Evolutionary conservation across 2,113 vertebrate species (phyloP), one percentile per base, ranked within the genome.

Genomic region (Cryptomyrus ogoouensis): DNA sequence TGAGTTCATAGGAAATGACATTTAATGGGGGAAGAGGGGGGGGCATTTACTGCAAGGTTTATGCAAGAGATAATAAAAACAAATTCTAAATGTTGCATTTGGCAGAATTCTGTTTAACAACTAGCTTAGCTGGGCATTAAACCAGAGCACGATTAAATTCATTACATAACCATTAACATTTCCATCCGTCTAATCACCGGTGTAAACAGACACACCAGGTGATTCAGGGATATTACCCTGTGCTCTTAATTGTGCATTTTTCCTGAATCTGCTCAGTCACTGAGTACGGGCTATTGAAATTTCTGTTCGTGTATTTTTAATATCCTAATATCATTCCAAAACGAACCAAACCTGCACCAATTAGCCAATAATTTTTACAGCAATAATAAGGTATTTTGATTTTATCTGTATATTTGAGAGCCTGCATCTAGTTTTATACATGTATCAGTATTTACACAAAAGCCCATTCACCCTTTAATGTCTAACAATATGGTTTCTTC

Each of bases 121-220:
- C 44, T 84, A n/a, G 44, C 49, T 53, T 87, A 47, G 27, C 47
- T 56, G 85, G 47, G 85, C 15, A 31, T 52, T 35, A 87, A 87
- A 87, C 50, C n/a, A 87, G 85, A 52, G 5, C 27, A 87, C 31
- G 1, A 17, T 27, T 87, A 53, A 87, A 87, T 87, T 53, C 8
- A 39, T 87, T 87, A 31, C 50, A 87, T 87, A 87, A 87, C 85
- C 46, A 87, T 87, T 87, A 87, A 53, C 49, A 53, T 53, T 87
- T 53, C 31, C 49, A 87, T 87, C 50, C 53, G 17, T 56, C 50
- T 53, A 87, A 53, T 56, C n/a, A 24, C 83, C 83, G 39, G 39
- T 47, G 44, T 47, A 84, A 47, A 84, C 83, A 47, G 39, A 84
- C 83, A 42, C 24, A 7, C 24, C 44, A 84, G 83, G 44, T 84